Evolutionary conservation across 2,797 vertebrate species (phyloP).

Genomic region (Borostomias antarcticus): DNA sequence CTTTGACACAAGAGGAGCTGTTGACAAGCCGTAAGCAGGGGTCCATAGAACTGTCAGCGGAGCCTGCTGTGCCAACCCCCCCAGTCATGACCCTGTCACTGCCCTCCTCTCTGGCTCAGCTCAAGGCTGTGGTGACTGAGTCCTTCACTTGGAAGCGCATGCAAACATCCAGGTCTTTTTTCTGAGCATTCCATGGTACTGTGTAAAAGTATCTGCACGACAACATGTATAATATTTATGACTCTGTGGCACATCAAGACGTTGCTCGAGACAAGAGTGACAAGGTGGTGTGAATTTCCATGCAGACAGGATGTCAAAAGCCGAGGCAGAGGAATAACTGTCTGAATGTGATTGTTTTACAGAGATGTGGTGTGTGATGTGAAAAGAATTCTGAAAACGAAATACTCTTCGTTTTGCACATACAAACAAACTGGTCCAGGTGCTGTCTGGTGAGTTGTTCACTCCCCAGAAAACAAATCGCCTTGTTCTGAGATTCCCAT

Average conservation of each 20-base stretch:
- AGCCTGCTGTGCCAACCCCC: slow-evolving; percentile 16
- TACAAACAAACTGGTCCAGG: slow-evolving; percentile 61
- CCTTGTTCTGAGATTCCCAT: background rate
- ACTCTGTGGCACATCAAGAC: slow-evolving; percentile 66
- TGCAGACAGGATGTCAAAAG: slow-evolving; percentile 64
- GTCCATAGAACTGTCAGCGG: slow-evolving; percentile 22
- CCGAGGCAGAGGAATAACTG: slow-evolving; percentile 46
- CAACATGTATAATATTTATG: slow-evolving; percentile 72
- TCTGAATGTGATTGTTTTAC: slow-evolving; percentile 50
- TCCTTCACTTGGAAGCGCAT: slow-evolving; percentile 58
- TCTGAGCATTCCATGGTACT: slow-evolving; percentile 57
- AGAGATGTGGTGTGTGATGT: slow-evolving; percentile 41
- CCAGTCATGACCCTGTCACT: slow-evolving; percentile 49
- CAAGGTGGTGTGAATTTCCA: slow-evolving; percentile 56
- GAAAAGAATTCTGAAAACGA: slow-evolving; percentile 52
- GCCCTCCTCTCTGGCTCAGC: slow-evolving; percentile 15
- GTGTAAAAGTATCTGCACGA: background rate
- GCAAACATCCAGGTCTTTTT: slow-evolving; percentile 68
- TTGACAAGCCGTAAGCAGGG: slow-evolving; percentile 17
- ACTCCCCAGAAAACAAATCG: slow-evolving; percentile 43
- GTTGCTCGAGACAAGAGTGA: slow-evolving; percentile 58
- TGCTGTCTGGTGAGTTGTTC: slow-evolving; percentile 42
- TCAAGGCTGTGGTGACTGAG: slow-evolving; percentile 7
- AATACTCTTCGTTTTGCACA: slow-evolving; percentile 41
- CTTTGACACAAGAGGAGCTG: slow-evolving; percentile 12